phyloP scores from a whole-genome alignment of 2,113 vertebrate species.

The Ageneiosus marmoratus region DNA sequence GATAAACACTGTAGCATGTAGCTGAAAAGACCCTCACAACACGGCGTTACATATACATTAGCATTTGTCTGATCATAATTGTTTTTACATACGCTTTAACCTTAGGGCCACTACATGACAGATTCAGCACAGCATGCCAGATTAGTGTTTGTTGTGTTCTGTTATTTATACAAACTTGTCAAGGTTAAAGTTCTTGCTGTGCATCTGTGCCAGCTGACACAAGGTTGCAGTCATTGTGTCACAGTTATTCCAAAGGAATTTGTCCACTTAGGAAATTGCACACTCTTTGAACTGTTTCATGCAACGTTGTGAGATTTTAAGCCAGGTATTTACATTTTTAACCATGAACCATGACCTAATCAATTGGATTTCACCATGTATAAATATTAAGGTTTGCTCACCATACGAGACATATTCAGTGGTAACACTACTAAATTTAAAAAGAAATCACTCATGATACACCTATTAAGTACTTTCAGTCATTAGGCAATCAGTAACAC shows the following conservation, averaged over 20 bases:
- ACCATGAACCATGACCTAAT: neutral
- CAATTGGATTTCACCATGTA: neutral
- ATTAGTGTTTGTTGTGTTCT: slow-evolving; percentile 32
- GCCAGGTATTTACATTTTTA: neutral
- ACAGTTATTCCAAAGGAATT: slow-evolving; percentile 8
- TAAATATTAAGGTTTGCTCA: neutral
- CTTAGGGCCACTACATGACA: neutral
- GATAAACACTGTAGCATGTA: neutral
- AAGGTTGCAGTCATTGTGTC: neutral
- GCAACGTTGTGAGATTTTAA: neutral
- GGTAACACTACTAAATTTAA: neutral
- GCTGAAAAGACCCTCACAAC: neutral
- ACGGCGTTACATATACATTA: neutral
- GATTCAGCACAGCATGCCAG: slow-evolving; percentile 15
- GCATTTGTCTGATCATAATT: neutral
- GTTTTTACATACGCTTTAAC: slow-evolving; percentile 7
- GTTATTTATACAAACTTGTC: slow-evolving; percentile 14
- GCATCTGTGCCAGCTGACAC: slow-evolving; percentile 25
- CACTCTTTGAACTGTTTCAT: slow-evolving; percentile 2
- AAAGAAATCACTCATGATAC: neutral
- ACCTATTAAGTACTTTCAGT: neutral
- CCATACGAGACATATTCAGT: neutral
- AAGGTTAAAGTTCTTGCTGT: slow-evolving; percentile 40
- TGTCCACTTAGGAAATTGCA: neutral
- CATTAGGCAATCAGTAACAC: neutral